Conservation (phyloP, 2,888 invertebrate genomes). For the Thysanoteuthis rhombus region DNA sequence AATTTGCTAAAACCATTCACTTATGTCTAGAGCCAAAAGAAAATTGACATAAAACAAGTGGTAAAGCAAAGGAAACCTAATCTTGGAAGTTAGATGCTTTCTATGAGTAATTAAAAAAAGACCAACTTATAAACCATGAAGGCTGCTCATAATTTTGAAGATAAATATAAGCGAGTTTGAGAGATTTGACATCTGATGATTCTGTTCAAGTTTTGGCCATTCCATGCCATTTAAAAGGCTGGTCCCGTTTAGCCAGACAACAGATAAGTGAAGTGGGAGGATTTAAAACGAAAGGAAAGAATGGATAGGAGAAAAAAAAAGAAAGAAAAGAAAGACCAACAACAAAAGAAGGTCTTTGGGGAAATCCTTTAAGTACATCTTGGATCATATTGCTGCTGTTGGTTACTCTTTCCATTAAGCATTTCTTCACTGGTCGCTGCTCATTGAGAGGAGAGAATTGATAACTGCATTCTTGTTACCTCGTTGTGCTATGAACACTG, state of each 20-base stretch:
- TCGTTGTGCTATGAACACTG: conserved; percentile 87
- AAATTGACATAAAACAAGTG: no score
- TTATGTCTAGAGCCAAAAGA: not conserved
- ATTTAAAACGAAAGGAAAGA: not conserved
- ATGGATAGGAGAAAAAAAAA: not conserved
- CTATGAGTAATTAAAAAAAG: not conserved
- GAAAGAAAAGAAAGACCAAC: not conserved
- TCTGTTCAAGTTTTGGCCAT: not conserved
- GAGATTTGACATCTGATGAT: not conserved
- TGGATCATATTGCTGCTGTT: no score
- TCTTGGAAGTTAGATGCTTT: not conserved
- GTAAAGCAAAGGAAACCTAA: not conserved
- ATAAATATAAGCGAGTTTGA: not conserved
- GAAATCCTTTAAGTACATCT: no score
- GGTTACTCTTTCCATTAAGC: not conserved
- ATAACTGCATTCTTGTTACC: conserved; percentile 91
- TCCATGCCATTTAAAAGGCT: not conserved
- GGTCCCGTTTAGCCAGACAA: not conserved
- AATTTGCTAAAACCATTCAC: not conserved
- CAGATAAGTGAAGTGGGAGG: not conserved
- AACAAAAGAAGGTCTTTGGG: not conserved
- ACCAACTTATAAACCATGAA: no score
- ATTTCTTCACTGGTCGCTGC: conserved; percentile 36
- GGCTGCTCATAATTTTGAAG: no score
- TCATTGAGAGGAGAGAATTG: conserved; percentile 88